A percentile compares a stretch with the other conserved stretches of the same genome.
Conservation (phyloP, 2,888 invertebrate genomes). For the Drosophila paranaensis region DNA sequence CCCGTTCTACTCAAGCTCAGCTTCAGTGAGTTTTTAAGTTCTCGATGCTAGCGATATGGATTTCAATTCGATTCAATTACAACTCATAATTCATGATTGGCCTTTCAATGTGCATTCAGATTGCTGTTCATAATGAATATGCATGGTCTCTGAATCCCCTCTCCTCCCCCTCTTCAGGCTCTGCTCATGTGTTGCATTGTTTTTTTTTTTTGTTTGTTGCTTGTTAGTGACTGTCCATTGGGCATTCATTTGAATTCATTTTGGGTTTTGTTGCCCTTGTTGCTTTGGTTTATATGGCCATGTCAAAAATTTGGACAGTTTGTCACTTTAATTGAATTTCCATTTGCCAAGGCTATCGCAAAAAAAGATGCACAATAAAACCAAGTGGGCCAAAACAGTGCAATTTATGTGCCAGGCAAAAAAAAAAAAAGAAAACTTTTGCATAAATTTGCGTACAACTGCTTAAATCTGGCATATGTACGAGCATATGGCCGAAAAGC, state of each 20-base stretch:
- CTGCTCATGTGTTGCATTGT: constrained; percentile 18
- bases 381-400: constrained; percentile 36
- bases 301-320: constrained; percentile 80
- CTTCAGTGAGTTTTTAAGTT: constrained; percentile 14
- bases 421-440: constrained; percentile 30
- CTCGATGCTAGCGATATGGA: constrained; percentile 8
- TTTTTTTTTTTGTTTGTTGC: constrained; percentile 15
- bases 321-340: constrained; percentile 81
- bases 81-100: constrained; percentile 75
- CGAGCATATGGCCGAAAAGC: constrained; percentile 29
- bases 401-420: constrained; percentile 46
- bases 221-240: constrained; percentile 72
- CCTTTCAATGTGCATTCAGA: constrained; percentile 40
- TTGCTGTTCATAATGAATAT: constrained; percentile 56
- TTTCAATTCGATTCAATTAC: constrained; percentile 68
- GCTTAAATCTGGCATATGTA: constrained; percentile 65
- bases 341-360: constrained; percentile 58
- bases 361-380: constrained; percentile 46
- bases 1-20: constrained; percentile 22
- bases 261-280: constrained; percentile 13
- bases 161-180: neutral
- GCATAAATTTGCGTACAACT: constrained; percentile 68
- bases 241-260: constrained; percentile 68
- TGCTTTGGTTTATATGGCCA: constrained; percentile 51
- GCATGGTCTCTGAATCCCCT: constrained; percentile 40